Percentiles rank a stretch among this genome's conserved stretches.
Evolutionary conservation across 2,113 vertebrate species (phyloP).

Genomic region (Pterophyllum scalare): DNA sequence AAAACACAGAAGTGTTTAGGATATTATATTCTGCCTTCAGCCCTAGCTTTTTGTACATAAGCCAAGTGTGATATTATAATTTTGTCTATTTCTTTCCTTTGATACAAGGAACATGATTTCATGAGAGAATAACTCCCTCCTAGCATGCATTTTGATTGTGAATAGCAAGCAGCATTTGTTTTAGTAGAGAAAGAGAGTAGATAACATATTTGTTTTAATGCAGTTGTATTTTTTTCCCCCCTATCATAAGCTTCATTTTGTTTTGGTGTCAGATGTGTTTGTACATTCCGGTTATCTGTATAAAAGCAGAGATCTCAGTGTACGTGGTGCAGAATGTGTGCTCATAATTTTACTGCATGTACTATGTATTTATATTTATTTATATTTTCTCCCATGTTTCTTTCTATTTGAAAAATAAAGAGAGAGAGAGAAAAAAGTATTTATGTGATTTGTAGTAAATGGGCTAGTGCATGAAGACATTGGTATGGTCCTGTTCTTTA

Average conservation of each 20-base stretch:
- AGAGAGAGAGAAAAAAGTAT: constrained; percentile 43
- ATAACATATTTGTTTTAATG: constrained; percentile 1
- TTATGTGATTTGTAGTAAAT: constrained; percentile 71
- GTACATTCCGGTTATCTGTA: constrained; percentile 52
- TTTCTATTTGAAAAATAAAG: constrained; percentile 54
- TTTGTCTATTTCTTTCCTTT: constrained; percentile 42
- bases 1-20: constrained; percentile 13
- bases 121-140: constrained; percentile 8
- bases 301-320: constrained; percentile 54
- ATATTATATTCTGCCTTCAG: constrained; percentile 40
- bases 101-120: constrained; percentile 6
- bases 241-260: constrained; percentile 21
- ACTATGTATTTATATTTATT: constrained; percentile 40
- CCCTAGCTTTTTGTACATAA: constrained; percentile 29
- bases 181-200: constrained; percentile 1
- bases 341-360: constrained; percentile 62
- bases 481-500: constrained; percentile 68
- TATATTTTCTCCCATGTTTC: constrained; percentile 43
- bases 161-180: constrained; percentile 15
- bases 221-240: constrained; percentile 39
- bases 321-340: constrained; percentile 58
- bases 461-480: constrained; percentile 63
- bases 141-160: constrained; percentile 44
- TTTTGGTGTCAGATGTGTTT: constrained; percentile 48
- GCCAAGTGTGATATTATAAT: constrained; percentile 34